These are phyloP conservation scores for Rhineura floridana DNA, from an alignment of 2,113 vertebrate genomes.

Conservation along the genomic window DNA sequence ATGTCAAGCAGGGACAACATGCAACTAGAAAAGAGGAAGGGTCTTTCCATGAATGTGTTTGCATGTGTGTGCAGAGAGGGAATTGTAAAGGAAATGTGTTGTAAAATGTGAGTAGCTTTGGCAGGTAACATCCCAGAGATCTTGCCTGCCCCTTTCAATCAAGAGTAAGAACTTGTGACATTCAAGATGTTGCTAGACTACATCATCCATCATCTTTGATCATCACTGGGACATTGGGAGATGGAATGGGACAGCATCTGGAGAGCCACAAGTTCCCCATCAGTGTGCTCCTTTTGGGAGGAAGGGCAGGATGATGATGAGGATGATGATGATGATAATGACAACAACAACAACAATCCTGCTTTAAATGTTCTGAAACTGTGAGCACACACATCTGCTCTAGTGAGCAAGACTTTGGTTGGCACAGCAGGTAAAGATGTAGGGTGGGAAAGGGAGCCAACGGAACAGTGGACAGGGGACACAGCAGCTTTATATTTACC, in stretches of 20 bases:
- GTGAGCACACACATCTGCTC: neutral
- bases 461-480: neutral
- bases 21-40: neutral
- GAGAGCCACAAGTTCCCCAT: too few species aligned
- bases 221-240: too few species aligned
- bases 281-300: too few species aligned
- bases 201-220: too few species aligned
- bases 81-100: neutral
- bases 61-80: neutral
- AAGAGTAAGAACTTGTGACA: too few species aligned
- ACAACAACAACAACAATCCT: too few species aligned
- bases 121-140: neutral
- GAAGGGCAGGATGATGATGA: too few species aligned
- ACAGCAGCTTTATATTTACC: neutral
- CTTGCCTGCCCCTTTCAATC: neutral
- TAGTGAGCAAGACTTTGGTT: neutral
- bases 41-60: neutral
- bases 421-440: too few species aligned
- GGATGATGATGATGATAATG: too few species aligned
- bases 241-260: too few species aligned
- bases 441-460: neutral
- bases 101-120: neutral
- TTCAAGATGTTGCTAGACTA: too few species aligned
- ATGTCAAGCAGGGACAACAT: neutral
- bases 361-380: neutral